Evolutionary conservation across 2,797 vertebrate species (phyloP), one percentile per base, ranked within the genome.

Genomic region (Threskiornis aethiopicus): DNA sequence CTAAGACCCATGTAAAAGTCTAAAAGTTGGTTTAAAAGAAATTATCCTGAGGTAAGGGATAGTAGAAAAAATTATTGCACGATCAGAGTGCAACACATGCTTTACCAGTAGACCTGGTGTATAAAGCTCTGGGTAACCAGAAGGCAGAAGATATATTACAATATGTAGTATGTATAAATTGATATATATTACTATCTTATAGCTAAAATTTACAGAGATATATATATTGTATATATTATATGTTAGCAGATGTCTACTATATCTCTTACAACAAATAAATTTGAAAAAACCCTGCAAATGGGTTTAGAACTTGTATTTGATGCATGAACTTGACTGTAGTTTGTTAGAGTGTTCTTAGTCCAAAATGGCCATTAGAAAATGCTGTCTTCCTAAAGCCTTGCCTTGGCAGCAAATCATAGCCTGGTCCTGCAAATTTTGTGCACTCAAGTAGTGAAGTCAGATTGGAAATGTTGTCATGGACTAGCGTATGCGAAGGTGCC

Each of bases 241-340:
- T 52, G 42, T 78, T 79, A 82, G 39, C 24, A 79, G 29, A 57
- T 76, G 20, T 73, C 49, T 57, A 22, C 8, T 75, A 5, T 39
- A 55, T 11, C 5, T 49, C 20, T 69, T 67, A 29, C 4, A 67
- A 70, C 37, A 75, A 78, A 67, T 18, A 47, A 2, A 42, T 46
- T 28, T 31, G 0, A 0, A 16, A 44, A 47, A 24, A 0, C 2
- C 13, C 5, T 46, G 18, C 33, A 46, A 61, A 58, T 79, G 3
- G 6, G 4, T 87, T 93, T 82, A 72, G 54, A 79, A 66, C 7
- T 19, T 81, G 18, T 54, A 70, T 93, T 82, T 82, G 62, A 33
- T 49, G 35, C 28, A 57, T 62, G 26, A 92, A 26, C 49, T 93
- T 72, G 46, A 57, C 16, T 49, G 13, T 15, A 59, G 25, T 59